phyloP scores from a whole-genome alignment of 2,113 vertebrate genomes.

The Pseudopodoces humilis region DNA sequence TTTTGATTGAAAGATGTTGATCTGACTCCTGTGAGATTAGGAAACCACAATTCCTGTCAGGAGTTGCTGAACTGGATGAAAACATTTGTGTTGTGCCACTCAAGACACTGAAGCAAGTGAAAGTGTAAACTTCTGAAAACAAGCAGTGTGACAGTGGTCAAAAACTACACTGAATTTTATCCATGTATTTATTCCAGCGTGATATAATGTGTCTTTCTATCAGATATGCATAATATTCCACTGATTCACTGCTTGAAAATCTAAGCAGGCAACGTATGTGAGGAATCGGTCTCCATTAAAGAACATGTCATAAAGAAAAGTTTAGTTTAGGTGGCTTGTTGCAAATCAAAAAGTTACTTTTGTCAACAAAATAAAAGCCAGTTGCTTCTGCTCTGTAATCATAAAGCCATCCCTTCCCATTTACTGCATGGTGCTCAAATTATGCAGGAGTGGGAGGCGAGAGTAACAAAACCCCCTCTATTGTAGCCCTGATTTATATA shows the following conservation, averaged over 20 bases:
- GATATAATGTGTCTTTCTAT: background rate
- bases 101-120: background rate
- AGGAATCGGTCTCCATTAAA: background rate
- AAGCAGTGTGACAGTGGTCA: background rate
- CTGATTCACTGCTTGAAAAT: background rate
- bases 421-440: rapidly evolving
- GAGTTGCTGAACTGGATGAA: background rate
- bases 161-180: background rate
- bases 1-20: background rate
- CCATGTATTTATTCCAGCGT: background rate
- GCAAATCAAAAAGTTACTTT: background rate
- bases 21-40: background rate
- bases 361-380: background rate
- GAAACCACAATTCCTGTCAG: background rate
- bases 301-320: background rate
- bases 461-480: background rate
- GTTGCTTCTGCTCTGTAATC: background rate
- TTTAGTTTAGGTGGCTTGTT: background rate
- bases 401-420: background rate
- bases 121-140: background rate
- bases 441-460: background rate
- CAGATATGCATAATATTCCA: background rate
- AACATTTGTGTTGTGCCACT: background rate
- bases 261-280: rapidly evolving
- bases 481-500: background rate